Conservation (phyloP, 1,140 invertebrate species). For the Drosophila baimaii region DNA sequence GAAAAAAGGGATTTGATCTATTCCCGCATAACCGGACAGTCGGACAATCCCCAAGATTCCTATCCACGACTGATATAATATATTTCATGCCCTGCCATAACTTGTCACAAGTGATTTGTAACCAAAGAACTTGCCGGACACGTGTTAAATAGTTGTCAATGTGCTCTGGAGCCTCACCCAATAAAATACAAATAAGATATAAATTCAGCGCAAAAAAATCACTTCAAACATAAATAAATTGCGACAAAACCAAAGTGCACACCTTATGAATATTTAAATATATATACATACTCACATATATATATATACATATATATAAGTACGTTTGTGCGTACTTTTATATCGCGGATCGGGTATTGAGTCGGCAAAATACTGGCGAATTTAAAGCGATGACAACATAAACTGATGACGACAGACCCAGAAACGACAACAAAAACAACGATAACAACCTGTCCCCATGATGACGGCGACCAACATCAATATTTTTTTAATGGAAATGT, state of each 20-base stretch:
- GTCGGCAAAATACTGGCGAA: conserved; percentile 61
- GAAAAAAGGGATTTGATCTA: conserved; percentile 41
- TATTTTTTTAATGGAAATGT: conserved; percentile 79
- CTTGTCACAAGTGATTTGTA: conserved; percentile 54
- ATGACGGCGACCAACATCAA: conserved; percentile 70
- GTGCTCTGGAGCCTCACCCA: conserved; percentile 53
- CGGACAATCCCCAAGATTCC: conserved; percentile 30
- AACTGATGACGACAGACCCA: conserved; percentile 74
- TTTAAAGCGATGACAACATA: conserved; percentile 81
- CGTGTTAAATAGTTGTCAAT: conserved; percentile 53
- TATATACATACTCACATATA: conserved; percentile 62
- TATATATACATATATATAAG: conserved; percentile 28
- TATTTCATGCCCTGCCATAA: conserved; percentile 41
- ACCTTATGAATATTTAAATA: conserved; percentile 81
- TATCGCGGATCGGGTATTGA: conserved; percentile 31
- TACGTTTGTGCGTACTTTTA: conserved; percentile 29
- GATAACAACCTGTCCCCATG: conserved; percentile 45
- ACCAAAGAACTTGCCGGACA: conserved; percentile 53
- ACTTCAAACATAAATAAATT: conserved; percentile 68
- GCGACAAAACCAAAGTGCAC: conserved; percentile 75
- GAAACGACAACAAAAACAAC: conserved; percentile 40
- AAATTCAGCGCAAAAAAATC: conserved; percentile 31
- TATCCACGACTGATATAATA: conserved; percentile 40
- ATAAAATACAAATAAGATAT: conserved; percentile 56
- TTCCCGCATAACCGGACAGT: conserved; percentile 10